Percentiles rank a stretch among this genome's conserved stretches.
Conservation (phyloP, 2,113 vertebrate genomes). For the Thunnus thynnus region DNA sequence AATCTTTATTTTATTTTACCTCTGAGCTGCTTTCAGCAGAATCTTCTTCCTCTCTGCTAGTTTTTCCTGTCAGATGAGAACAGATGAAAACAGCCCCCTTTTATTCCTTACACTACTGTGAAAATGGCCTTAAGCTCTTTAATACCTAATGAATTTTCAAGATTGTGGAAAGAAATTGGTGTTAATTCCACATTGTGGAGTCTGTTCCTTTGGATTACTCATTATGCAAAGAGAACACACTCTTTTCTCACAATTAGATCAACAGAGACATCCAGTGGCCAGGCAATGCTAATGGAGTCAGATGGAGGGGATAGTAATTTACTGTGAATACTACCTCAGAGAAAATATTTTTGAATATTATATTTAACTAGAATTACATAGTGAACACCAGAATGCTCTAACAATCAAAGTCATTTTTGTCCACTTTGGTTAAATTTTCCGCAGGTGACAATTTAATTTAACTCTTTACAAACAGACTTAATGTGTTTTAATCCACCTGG, state of each 20-base stretch:
- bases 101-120: constrained; percentile 44
- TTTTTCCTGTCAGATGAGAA: constrained; percentile 86
- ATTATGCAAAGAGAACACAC: neutral
- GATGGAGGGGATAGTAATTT: too few species aligned
- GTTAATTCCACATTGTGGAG: constrained; percentile 8
- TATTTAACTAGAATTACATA: too few species aligned
- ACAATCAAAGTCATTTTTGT: too few species aligned
- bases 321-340: too few species aligned
- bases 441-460: too few species aligned
- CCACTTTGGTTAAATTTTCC: too few species aligned
- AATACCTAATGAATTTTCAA: constrained; percentile 55
- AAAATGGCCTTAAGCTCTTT: constrained; percentile 51
- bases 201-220: constrained; percentile 7
- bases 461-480: too few species aligned
- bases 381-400: too few species aligned
- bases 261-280: constrained; percentile 78
- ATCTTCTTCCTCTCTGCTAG: constrained; percentile 91
- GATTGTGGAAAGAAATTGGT: constrained; percentile 3
- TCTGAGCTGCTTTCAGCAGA: constrained; percentile 92
- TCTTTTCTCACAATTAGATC: constrained; percentile 29
- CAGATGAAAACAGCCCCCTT: constrained; percentile 28
- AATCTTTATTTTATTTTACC: constrained; percentile 80
- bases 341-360: too few species aligned
- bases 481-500: too few species aligned
- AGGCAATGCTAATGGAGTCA: constrained; percentile 13